Evolutionary conservation across 2,113 vertebrate species (phyloP), one percentile per base, ranked within the genome.

Genomic region (Chelonoidis abingdonii): DNA sequence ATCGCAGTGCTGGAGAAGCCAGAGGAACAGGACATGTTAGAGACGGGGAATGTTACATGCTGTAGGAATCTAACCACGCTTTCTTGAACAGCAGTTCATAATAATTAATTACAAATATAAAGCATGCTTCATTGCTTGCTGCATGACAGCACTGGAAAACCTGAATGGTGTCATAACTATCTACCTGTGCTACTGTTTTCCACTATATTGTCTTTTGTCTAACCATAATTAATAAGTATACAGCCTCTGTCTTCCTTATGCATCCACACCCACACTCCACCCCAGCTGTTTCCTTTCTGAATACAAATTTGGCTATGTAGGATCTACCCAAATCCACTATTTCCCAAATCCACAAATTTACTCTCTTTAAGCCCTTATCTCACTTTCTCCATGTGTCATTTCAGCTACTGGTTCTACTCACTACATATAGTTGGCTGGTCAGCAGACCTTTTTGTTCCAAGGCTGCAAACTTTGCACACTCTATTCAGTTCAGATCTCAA

Each of bases 71-170:
- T 62, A 95, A 81, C 91, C 0, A 0, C 84, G 82, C n/a, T 19
- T 93, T 31, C 21, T 44, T 25, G 35, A 92, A 80, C 21, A 83
- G 59, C 11, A 94, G 56, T 84, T 95, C 25, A 49, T 44, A 80
- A 65, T 65, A 94, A 92, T 95, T 94, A 89, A 52, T 53, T 53
- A 52, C 75, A 96, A 91, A 86, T 94, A 96, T 35, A 95, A 97
- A 92, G 91, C 54, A 72, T n/a, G 8, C 52, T 94, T 95, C 75
- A 82, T 16, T 89, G 83, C 54, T 85, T 93, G 47, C 41, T 19
- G 10, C 62, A 76, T 92, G 47, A 65, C n/a, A 83, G 49, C 24
- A n/a, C 79, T 93, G 38, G 47, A 27, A 92, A 95, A 92, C 87
- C 0, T 27, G 38, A 90, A 91, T 14, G 29, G 57, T 54, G 93